Evolutionary conservation across 2,113 vertebrate genomes (phyloP), one percentile per base, ranked within the genome.

Genomic region (Zosterops japonicus): DNA sequence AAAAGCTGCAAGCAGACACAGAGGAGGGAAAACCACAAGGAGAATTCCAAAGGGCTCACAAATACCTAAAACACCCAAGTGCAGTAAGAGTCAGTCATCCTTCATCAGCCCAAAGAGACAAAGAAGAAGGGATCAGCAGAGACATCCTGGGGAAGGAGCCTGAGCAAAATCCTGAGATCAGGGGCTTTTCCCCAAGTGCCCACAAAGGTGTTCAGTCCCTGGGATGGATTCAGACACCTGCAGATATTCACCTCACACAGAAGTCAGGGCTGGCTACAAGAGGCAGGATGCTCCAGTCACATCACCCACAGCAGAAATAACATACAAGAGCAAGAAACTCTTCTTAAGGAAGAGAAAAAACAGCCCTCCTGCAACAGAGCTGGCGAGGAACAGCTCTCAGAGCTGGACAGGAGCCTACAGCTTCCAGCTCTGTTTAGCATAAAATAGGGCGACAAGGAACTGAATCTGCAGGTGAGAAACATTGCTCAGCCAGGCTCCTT

Each of bases 41-140:
- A 96, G 56, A 83, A 90, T 75, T 94, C 83, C 64, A 75, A 59
- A 94, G 64, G 31, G 22, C n/a, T 81, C 64, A 33, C 27, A 80
- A 77, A 42, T 35, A 59, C 9, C 67, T 17, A 22, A 77, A 81
- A 64, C 57, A 60, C 65, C 28, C 5, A 61, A 52, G n/a, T 13
- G 71, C 65, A 90, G 14, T 3, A 29, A 18, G 42, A 91, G 41
- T 69, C 46, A 65, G 42, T 17, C 7, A 4, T 65, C 67, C 79
- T 63, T 49, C 82, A 27, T 15, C 1, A 0, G 33, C 67, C 74
- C 10, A 21, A 46, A 50, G 42, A 64, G 18, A 74, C 39, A 83
- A 55, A 86, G 39, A 46, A 70, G 57, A 12, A 77, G 8, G 33
- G 31, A 70, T 28, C 27, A 39, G 53, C 8, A 83, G n/a, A 46